Evolutionary conservation across 1,140 invertebrate genomes (phyloP).

Genomic region (Leptinotarsa defecta): DNA sequence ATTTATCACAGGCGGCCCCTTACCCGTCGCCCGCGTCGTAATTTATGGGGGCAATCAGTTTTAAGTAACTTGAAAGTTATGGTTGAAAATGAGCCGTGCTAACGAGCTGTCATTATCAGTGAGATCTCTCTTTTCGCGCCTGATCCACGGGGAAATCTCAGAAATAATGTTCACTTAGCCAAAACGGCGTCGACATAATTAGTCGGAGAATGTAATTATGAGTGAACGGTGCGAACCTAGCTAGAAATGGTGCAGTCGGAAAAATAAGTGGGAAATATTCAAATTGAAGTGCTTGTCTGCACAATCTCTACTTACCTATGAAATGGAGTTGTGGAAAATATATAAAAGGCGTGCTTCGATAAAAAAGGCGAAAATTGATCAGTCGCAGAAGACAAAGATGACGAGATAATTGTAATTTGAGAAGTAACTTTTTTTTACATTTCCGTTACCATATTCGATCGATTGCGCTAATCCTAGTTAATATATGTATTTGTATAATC

Average conservation of each 20-base stretch:
- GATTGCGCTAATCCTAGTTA: too few relatives aligned
- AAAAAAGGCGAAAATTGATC: too few relatives aligned
- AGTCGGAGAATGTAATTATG: conserved; percentile 2
- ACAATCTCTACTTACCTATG: too few relatives aligned
- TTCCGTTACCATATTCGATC: too few relatives aligned
- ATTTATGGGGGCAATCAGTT: conserved; percentile 21
- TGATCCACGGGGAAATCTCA: conserved; percentile 5
- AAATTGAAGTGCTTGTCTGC: too few relatives aligned
- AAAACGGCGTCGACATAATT: conserved; percentile 8
- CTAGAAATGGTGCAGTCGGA: neutral
- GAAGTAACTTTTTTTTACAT: too few relatives aligned
- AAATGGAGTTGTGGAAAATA: too few relatives aligned
- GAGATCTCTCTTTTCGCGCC: conserved; percentile 8
- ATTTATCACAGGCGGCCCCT: conserved; percentile 10
- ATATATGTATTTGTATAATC: too few relatives aligned
- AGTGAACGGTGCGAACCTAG: neutral
- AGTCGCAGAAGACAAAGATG: too few relatives aligned
- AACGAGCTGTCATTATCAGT: conserved; percentile 25
- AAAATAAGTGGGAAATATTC: neutral
- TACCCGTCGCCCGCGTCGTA: neutral
- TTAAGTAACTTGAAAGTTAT: conserved; percentile 19
- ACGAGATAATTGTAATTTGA: too few relatives aligned
- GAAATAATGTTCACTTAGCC: conserved; percentile 8
- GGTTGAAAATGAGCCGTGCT: conserved; percentile 21
- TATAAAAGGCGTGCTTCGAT: too few relatives aligned